These are phyloP conservation scores for Anableps anableps DNA, from an alignment of 2,797 vertebrate genomes.

Conservation along the genomic window DNA sequence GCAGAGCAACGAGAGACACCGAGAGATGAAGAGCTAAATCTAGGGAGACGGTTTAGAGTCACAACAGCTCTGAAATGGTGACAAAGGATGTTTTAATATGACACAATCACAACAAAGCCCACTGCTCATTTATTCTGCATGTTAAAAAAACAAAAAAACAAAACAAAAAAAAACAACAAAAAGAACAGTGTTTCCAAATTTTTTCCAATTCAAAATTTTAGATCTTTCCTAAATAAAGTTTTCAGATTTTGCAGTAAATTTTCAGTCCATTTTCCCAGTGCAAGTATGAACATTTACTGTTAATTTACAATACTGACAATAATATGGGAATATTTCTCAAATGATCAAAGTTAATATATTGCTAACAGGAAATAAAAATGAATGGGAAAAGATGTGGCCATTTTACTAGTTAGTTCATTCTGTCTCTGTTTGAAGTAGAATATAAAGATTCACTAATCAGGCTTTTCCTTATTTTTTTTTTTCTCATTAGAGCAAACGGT, in stretches of 20 bases:
- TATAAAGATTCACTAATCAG: no score
- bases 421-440: neutral
- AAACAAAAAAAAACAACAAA: neutral
- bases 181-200: neutral
- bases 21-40: conserved; percentile 19
- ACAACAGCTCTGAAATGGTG: neutral
- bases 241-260: neutral
- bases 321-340: neutral
- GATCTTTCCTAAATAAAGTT: neutral
- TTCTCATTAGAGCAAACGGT: neutral
- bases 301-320: neutral
- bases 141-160: neutral
- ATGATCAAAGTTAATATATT: neutral
- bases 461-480: no score
- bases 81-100: neutral
- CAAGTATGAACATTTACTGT: neutral
- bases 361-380: neutral
- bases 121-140: neutral
- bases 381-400: neutral
- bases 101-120: neutral
- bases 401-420: neutral
- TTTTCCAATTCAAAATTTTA: neutral
- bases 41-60: conserved; percentile 24
- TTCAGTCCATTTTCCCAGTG: neutral
- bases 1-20: conserved; percentile 13